phyloP scores from a whole-genome alignment of 2,888 invertebrate genomes.

The Mystacides longicornis region DNA sequence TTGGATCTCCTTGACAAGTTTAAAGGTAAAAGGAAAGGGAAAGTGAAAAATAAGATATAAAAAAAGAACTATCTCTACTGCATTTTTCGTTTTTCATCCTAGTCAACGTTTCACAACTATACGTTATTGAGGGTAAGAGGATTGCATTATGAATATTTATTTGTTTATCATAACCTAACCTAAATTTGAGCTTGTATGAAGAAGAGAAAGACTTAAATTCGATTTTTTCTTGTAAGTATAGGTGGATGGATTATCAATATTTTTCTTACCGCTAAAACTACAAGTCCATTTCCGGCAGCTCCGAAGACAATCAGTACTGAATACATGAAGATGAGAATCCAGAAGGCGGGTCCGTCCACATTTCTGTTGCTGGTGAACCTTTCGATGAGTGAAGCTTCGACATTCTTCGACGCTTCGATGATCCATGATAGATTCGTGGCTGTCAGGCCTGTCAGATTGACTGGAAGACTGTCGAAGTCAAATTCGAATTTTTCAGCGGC shows the following conservation, averaged over 20 bases:
- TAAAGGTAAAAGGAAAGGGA: no score
- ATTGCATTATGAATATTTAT: no score
- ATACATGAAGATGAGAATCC: conserved; percentile 62
- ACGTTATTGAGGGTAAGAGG: no score
- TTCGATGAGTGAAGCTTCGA: conserved; percentile 14
- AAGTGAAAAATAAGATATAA: no score
- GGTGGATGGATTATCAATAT: not conserved
- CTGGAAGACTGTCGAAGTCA: conserved; percentile 12
- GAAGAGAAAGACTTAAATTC: no score
- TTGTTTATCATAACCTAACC: no score
- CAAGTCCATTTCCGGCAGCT: conserved; percentile 77
- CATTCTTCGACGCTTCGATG: conserved; percentile 13
- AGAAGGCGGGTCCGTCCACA: conserved; percentile 62
- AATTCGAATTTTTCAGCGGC: conserved; percentile 14
- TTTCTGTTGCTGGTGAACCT: conserved; percentile 48
- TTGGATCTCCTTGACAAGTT: no score
- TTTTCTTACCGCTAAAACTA: conserved; percentile 58
- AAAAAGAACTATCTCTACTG: no score
- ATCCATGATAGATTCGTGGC: conserved; percentile 14
- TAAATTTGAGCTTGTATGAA: no score
- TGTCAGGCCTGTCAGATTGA: conserved; percentile 10
- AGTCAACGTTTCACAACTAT: no score
- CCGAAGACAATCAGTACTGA: conserved; percentile 72
- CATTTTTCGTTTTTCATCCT: no score
- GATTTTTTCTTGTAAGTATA: not conserved